These are phyloP conservation scores for Daphoenositta chrysoptera DNA, from an alignment of 2,113 vertebrate species.

Conservation along the genomic window DNA sequence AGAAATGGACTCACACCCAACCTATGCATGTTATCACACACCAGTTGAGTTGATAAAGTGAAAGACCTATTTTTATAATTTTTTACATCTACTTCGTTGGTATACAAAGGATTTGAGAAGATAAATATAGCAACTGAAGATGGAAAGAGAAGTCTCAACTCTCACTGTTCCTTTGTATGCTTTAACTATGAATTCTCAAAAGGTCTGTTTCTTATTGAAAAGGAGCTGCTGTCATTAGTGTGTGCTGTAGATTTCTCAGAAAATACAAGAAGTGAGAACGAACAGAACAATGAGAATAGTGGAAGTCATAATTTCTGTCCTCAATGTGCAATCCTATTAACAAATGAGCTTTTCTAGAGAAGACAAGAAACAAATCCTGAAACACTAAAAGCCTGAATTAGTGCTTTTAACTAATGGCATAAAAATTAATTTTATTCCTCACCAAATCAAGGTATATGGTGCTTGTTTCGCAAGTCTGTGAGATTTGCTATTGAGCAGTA, in stretches of 20 bases:
- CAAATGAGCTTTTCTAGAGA: neutral
- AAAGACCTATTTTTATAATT: neutral
- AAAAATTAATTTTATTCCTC: neutral
- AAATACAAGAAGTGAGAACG: conserved; percentile 1
- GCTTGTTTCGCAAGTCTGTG: neutral
- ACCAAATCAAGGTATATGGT: neutral
- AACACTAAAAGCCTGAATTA: neutral
- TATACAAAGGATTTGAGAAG: neutral
- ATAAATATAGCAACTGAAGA: conserved; percentile 21
- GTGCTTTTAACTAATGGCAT: neutral
- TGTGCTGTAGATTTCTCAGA: conserved; percentile 8
- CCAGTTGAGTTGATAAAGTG: neutral
- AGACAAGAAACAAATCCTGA: neutral
- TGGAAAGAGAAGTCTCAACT: neutral
- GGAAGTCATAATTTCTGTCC: neutral
- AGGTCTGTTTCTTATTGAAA: neutral
- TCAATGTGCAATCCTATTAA: neutral
- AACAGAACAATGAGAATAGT: neutral
- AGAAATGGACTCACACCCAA: conserved; percentile 8
- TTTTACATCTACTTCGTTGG: neutral
- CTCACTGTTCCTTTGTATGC: neutral
- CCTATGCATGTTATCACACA: neutral
- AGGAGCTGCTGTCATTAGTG: neutral
- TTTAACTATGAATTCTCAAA: neutral
- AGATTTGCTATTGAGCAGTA: neutral